These are phyloP conservation scores for Himalopsyche kuldschensis DNA, from an alignment of 2,888 invertebrate species.

Conservation along the genomic window DNA sequence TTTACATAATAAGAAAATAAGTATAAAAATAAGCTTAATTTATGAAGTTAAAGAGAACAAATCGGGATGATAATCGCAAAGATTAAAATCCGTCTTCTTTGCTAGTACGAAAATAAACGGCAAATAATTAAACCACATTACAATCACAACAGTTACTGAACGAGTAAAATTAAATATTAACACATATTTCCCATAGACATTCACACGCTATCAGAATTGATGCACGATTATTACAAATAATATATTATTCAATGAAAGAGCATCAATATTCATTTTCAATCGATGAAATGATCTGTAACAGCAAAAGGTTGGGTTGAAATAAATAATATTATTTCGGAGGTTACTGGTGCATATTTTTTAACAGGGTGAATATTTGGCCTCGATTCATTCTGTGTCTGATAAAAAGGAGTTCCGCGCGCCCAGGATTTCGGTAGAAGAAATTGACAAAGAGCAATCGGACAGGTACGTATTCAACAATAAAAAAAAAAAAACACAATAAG, in stretches of 20 bases:
- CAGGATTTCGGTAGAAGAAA: background rate
- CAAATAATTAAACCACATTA: slow-evolving; percentile 19
- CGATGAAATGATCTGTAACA: background rate
- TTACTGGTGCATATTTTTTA: background rate
- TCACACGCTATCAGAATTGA: background rate
- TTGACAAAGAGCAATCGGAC: background rate
- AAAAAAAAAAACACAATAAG: background rate
- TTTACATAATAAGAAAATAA: background rate
- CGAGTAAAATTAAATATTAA: slow-evolving; percentile 10
- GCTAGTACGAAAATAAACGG: slow-evolving; percentile 20
- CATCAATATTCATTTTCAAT: too few species aligned
- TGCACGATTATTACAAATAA: background rate
- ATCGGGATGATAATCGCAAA: background rate
- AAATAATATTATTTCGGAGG: background rate
- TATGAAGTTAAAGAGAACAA: slow-evolving; percentile 18
- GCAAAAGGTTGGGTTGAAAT: background rate
- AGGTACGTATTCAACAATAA: background rate
- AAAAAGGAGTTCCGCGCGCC: background rate
- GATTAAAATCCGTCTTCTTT: slow-evolving; percentile 4
- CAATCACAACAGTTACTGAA: slow-evolving; percentile 22
- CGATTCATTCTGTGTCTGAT: background rate
- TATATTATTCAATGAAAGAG: background rate
- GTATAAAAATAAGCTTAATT: slow-evolving; percentile 25
- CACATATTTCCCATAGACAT: slow-evolving; percentile 1
- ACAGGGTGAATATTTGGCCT: background rate